A percentile compares a stretch with the other conserved stretches of the same genome.
These are phyloP conservation scores for Panzeria rudis DNA, from an alignment of 2,888 invertebrate species.

Conservation along the genomic window DNA sequence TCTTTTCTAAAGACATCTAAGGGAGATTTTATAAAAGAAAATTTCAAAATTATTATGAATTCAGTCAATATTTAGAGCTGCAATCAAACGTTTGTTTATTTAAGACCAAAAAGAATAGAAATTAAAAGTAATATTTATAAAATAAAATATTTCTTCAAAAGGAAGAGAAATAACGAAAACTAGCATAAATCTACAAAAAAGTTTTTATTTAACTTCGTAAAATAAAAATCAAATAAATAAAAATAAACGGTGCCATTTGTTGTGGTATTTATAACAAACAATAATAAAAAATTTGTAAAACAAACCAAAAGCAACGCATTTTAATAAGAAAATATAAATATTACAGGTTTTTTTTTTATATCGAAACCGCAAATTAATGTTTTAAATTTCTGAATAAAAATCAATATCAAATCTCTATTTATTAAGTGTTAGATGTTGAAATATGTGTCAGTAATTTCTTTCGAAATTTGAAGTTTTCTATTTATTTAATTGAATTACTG, in stretches of 20 bases:
- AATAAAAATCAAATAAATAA: constrained; percentile 25
- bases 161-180: constrained; percentile 31
- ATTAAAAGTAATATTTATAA: constrained; percentile 30
- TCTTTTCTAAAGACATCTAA: constrained; percentile 39
- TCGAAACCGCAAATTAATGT: constrained; percentile 61
- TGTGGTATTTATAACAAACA: constrained; percentile 60
- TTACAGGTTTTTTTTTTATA: constrained; percentile 3
- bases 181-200: constrained; percentile 21
- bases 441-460: background rate
- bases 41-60: constrained; percentile 68
- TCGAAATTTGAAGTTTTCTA: too few species aligned
- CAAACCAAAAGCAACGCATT: constrained; percentile 61
- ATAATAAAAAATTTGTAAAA: constrained; percentile 4
- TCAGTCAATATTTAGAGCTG: constrained; percentile 70
- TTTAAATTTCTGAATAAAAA: constrained; percentile 38
- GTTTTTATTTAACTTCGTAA: background rate
- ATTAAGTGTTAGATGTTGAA: constrained; percentile 3
- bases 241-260: constrained; percentile 59
- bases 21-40: constrained; percentile 68
- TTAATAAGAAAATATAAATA: constrained; percentile 46
- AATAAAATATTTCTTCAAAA: background rate
- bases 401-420: background rate
- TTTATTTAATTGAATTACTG: too few species aligned
- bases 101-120: constrained; percentile 7
- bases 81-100: constrained; percentile 66